phyloP scores from a whole-genome alignment of 35 echinoderm and acorn worm genomes.

The Strongylocentrotus purpuratus region DNA sequence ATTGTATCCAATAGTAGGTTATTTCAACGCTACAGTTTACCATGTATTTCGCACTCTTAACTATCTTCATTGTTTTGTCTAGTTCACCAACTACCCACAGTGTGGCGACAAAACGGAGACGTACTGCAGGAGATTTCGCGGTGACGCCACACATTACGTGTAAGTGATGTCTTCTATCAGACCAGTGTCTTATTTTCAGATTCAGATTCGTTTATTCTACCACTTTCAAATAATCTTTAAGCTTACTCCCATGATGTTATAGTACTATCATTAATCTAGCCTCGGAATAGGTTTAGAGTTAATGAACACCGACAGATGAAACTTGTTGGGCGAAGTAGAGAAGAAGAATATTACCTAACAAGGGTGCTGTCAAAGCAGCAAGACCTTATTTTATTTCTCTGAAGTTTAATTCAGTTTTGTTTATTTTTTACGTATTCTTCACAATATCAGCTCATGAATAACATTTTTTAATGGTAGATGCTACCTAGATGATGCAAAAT shows the following conservation, averaged over 20 bases:
- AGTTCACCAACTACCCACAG: slow-evolving; percentile 77
- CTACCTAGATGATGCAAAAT: too few relatives aligned
- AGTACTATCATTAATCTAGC: not conserved
- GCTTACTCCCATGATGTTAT: not conserved
- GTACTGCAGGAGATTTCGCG: slow-evolving; percentile 56
- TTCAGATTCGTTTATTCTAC: not conserved
- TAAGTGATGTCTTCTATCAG: slow-evolving; percentile 31
- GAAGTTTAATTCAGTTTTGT: too few relatives aligned
- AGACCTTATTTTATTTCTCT: too few relatives aligned
- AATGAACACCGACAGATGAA: too few relatives aligned
- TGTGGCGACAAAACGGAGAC: slow-evolving; percentile 62
- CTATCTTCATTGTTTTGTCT: not conserved
- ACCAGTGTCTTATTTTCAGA: not conserved
- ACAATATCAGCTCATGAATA: too few relatives aligned
- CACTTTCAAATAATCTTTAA: not conserved
- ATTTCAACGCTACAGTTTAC: not conserved
- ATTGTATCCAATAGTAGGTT: not conserved
- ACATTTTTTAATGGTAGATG: too few relatives aligned
- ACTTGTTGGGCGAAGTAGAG: too few relatives aligned
- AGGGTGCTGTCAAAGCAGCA: too few relatives aligned
- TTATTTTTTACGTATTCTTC: too few relatives aligned
- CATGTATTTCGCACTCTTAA: too few relatives aligned
- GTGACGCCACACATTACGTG: slow-evolving; percentile 90
- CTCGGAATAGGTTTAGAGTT: not conserved
- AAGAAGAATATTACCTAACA: too few relatives aligned